Evolutionary conservation across 2,797 vertebrate species (phyloP), one percentile per base, ranked within the genome.

Genomic region (Cossypha dichroa): DNA sequence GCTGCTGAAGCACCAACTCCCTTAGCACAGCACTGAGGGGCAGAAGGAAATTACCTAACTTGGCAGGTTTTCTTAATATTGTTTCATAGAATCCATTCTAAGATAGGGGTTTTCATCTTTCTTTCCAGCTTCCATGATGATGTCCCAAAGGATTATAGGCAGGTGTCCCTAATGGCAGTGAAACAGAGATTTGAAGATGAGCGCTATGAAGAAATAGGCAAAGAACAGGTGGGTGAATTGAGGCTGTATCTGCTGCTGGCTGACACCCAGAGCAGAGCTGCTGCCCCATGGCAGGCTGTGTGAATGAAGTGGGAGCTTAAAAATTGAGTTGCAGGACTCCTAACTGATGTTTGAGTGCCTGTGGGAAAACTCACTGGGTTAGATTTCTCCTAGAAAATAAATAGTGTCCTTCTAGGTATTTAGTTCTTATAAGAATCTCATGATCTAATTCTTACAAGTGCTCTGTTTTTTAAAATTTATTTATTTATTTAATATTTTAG

Each of bases 181-280:
- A 99, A 99, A 84, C 99, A 99, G 81, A 98, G 99, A 52, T 99
- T 99, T 91, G 99, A 99, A 96, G 99, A 99, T 38, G 98, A 99
- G 33, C 95, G 97, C 52, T 99, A 98, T 20, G 98, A 98, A 33
- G 98, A 98, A 77, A 99, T 99, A 97, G 98, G 99, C 92, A 99
- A 98, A 95, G 99, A 99, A 43, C 97, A 98, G 98, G 99, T 99
- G 62, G 5, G 85, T 55, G 56, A 85, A 41, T 60, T 69, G 19
- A 56, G 41, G 23, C 33, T 73, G 59, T 23, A 3, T 43, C 48
- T 58, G 52, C 49, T 73, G 43, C 26, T 43, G 58, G 13, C 41
- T 66, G 55, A 28, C 41, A 46, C 45, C 18, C 28, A 59, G 54
- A 49, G 46, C 80, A 92, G 68, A 69, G 36, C 41, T 43, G 33